These are phyloP conservation scores for Eulemur coronatus DNA, from an alignment of 2,797 vertebrate species.

Conservation along the genomic window DNA sequence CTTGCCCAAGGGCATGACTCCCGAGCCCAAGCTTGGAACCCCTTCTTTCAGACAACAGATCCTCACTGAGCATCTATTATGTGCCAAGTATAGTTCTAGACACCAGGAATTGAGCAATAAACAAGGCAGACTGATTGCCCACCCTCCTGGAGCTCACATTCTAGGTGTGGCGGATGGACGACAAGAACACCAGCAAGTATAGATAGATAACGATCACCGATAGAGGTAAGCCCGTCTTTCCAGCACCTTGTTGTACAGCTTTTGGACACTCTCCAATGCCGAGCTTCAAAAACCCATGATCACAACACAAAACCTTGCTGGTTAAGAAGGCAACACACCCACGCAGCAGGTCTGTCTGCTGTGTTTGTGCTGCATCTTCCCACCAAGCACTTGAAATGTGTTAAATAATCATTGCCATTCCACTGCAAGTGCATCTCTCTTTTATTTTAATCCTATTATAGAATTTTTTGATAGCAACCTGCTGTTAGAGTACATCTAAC, in stretches of 20 bases:
- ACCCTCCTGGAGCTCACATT: neutral
- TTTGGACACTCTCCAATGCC: neutral
- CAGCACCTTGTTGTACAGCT: neutral
- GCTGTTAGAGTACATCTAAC: constrained; percentile 79
- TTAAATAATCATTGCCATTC: constrained; percentile 72
- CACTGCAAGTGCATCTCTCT: constrained; percentile 70
- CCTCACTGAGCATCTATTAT: neutral
- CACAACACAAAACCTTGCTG: constrained; percentile 23
- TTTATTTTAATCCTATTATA: constrained; percentile 80
- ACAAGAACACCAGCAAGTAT: neutral
- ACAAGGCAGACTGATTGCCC: neutral
- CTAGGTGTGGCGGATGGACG: neutral
- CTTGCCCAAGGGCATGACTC: neutral
- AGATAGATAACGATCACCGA: rapidly evolving
- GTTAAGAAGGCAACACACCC: constrained; percentile 32
- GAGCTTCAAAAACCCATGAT: neutral
- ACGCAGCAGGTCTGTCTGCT: constrained; percentile 44
- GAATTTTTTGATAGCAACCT: constrained; percentile 77
- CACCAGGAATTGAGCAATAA: neutral
- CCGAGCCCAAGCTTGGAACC: neutral
- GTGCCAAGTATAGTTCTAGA: neutral
- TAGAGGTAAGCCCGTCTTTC: neutral
- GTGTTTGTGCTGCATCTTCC: constrained; percentile 54
- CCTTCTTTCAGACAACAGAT: neutral
- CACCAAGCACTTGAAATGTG: constrained; percentile 55